A percentile compares a stretch with the other conserved stretches of the same genome.
Conservation (phyloP, 2,888 invertebrate genomes). For the Polyploca ridens region DNA sequence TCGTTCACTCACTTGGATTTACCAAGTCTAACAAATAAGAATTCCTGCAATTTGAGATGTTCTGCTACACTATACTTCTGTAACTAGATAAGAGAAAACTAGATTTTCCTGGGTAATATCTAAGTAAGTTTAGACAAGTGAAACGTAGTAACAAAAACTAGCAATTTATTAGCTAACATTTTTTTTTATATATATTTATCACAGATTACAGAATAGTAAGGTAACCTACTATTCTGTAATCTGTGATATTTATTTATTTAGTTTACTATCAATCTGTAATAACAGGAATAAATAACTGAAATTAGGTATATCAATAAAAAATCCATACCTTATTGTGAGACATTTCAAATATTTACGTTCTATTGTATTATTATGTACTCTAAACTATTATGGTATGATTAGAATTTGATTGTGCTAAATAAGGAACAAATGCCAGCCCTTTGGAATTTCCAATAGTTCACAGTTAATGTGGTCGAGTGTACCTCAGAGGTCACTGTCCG, state of each 20-base stretch:
- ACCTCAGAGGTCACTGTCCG: conserved; percentile 34
- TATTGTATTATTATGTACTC: neutral
- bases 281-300: neutral
- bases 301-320: neutral
- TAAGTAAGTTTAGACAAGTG: neutral
- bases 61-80: neutral
- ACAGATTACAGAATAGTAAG: too few species aligned
- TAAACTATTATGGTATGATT: neutral
- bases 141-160: neutral
- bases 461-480: neutral
- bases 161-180: neutral
- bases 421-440: neutral
- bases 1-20: conserved; percentile 5
- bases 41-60: conserved; percentile 1
- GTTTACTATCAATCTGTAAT: neutral
- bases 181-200: too few species aligned
- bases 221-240: too few species aligned
- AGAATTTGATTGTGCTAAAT: neutral
- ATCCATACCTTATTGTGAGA: neutral
- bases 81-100: neutral
- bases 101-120: neutral
- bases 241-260: too few species aligned
- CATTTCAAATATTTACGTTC: neutral
- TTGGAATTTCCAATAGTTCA: neutral
- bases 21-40: neutral